Base-by-base conservation (phyloP, 2,888 invertebrate genomes). In the Buathra laborator region DNA sequence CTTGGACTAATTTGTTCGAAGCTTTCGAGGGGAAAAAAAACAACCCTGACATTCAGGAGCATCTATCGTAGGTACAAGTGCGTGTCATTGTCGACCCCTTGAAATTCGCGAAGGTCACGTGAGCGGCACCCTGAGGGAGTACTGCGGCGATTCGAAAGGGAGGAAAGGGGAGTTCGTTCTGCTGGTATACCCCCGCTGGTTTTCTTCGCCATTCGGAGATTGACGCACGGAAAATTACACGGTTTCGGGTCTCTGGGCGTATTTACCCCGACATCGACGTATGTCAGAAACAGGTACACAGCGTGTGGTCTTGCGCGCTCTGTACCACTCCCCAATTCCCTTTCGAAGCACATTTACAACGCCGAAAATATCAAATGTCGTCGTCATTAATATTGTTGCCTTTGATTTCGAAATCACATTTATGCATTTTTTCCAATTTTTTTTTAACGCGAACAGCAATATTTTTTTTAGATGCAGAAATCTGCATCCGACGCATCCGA, bases 201-300 rank as follows among this genome's bases (percentile, higher is more conserved):
- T 76, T 71, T 66, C 51, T 12, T 16, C 16, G 43, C 16, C 43
- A n/a, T n/a, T 75, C 12, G 10, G 43, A 19, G 51, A 80, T 6
- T 44, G 44, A 70, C 46, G 77, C 24, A 19, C 37, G 37, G 9
- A 16, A 62, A 84, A 77, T 76, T 51, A 53, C 32, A 66, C 51
- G 81, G 43, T 74, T 43, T 62, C 53, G 43, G 29, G 24, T 66
- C 44, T 9, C 32, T 19, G 76, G 62, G 62, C 46, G 70, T 74
- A 56, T 67, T 71, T 19, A 48, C 43, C 19, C 56, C 48, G 43
- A 67, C 43, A 32, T 75, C 53, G 68, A 44, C 59, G 62, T 66
- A 51, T 59, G 59, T 77, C 84, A 72, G 46, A 51, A 79, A 44
- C 82, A 75, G 75, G 43, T 43, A 46, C 53, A 16, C 48, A 24